Evolutionary conservation across 2,113 vertebrate species (phyloP), one percentile per base, ranked within the genome.

Genomic region (Proterorhinus semilunaris): DNA sequence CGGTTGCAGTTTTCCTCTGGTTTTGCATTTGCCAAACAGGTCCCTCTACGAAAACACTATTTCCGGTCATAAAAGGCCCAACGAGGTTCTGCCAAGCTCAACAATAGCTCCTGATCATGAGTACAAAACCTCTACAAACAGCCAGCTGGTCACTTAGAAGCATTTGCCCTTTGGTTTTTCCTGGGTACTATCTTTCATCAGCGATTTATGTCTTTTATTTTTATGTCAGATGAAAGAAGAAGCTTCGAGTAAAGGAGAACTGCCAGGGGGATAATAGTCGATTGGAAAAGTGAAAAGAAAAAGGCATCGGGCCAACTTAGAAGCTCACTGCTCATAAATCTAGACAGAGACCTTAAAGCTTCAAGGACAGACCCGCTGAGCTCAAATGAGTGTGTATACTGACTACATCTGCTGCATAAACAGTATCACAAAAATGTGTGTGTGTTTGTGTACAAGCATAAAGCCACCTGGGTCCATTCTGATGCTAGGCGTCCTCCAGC

Each of bases 401-500:
- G 27, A 43, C 3, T 48, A 55, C 21, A 16, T 51, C 42, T 59
- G 46, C 55, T 65, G 11, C 68, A 16, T 74, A 45, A 16, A 64
- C 52, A 66, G 59, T 66, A 17, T 21, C 6, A 16, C 53, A 15
- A 61, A 48, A 74, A 54, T 43, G 64, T 81, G 68, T 81, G 68
- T 42, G 61, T 65, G 76, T 69, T 0, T 62, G 15, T 71, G 52
- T 75, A 72, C 72, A 58, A 58, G 59, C 43, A 42, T 50, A 65
- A 65, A 69, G 57, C 79, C 88, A 80, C 79, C 71, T 85, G 77
- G 64, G 54, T 72, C 72, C 74, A 68, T 68, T 80, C 58, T 55
- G 79, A 82, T n/a, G 65, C 69, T 58, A 21, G 63, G 62, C 57
- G 49, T 80, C 76, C 72, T 77, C 79, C 76, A 77, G 72, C 83